These are phyloP conservation scores for Lordiphosa collinella DNA, from an alignment of 1,140 invertebrate genomes.

Conservation along the genomic window DNA sequence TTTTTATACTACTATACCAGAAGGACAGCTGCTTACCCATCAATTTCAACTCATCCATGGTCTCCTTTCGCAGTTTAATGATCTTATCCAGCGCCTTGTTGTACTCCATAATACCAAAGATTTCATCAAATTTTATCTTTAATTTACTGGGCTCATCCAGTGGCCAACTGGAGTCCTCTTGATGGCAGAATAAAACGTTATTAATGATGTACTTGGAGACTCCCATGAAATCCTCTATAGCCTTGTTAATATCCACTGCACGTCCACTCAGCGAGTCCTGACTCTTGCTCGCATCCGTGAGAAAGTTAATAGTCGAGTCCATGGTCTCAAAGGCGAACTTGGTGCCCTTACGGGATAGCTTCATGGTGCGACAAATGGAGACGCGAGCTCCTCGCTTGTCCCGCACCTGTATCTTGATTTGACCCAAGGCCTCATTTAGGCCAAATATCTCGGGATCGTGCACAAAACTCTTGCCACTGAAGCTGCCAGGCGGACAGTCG, in stretches of 20 bases:
- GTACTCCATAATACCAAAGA: slow-evolving; percentile 96
- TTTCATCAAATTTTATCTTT: slow-evolving; percentile 98
- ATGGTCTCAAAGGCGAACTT: slow-evolving; percentile 72
- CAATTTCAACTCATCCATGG: slow-evolving; percentile 77
- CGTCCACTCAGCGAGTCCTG: slow-evolving; percentile 82
- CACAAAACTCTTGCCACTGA: slow-evolving; percentile 92
- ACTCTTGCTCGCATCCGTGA: slow-evolving; percentile 29
- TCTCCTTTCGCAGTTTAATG: slow-evolving; percentile 86
- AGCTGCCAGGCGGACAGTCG: slow-evolving; percentile 90
- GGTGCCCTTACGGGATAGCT: slow-evolving; percentile 23
- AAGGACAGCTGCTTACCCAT: slow-evolving; percentile 37
- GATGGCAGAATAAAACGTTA: slow-evolving; percentile 99
- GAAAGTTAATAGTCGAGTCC: slow-evolving; percentile 61
- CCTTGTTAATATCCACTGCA: slow-evolving; percentile 86
- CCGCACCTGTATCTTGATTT: slow-evolving; percentile 81
- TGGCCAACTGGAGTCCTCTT: slow-evolving; percentile 99
- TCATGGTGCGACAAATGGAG: slow-evolving; percentile 69
- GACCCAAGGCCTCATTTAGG: slow-evolving; percentile 81
- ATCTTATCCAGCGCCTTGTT: slow-evolving; percentile 94
- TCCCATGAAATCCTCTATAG: slow-evolving; percentile 85
- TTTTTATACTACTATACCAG: too few relatives aligned
- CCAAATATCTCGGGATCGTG: slow-evolving; percentile 93
- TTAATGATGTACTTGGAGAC: slow-evolving; percentile 97
- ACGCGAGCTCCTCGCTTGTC: slow-evolving; percentile 51
- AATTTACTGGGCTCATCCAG: slow-evolving; percentile 95